A percentile compares a stretch with the other conserved stretches of the same genome.
Evolutionary conservation across 2,113 vertebrate genomes (phyloP).

Genomic region (Ictidomys tridecemlineatus): DNA sequence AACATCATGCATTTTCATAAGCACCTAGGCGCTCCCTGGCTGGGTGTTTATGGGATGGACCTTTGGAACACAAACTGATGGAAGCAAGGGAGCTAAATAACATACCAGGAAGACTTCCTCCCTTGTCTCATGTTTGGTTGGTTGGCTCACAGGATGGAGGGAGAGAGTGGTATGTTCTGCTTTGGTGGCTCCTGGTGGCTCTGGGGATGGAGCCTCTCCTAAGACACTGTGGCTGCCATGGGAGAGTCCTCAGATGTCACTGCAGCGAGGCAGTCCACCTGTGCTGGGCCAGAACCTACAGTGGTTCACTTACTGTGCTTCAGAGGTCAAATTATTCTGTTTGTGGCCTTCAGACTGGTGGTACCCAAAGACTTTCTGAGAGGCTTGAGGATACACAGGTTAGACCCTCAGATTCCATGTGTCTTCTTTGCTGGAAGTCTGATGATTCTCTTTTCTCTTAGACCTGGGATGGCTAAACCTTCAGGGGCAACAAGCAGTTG

Average conservation of each 20-base stretch:
- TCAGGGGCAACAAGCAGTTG: neutral
- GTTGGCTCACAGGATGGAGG: neutral
- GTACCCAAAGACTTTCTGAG: neutral
- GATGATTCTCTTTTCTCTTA: neutral
- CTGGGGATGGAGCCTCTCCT: neutral
- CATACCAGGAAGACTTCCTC: neutral
- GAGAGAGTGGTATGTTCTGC: neutral
- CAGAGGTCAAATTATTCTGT: neutral
- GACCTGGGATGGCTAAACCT: neutral
- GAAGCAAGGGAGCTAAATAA: constrained; percentile 22
- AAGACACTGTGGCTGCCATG: neutral
- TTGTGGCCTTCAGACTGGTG: neutral
- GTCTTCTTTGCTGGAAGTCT: neutral
- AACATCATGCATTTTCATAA: constrained; percentile 80
- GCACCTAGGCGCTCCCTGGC: constrained; percentile 57
- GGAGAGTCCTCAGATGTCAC: neutral
- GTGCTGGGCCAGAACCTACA: neutral
- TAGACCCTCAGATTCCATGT: neutral
- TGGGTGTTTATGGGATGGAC: constrained; percentile 59
- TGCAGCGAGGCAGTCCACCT: neutral
- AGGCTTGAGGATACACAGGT: neutral
- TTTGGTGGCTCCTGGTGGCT: neutral
- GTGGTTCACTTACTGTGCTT: neutral
- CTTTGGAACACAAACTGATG: constrained; percentile 58
- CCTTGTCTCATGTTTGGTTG: neutral